Percentiles rank a stretch among this genome's conserved stretches.
Evolutionary conservation across 2,797 vertebrate species (phyloP).

Genomic region (Aphelocoma californica): DNA sequence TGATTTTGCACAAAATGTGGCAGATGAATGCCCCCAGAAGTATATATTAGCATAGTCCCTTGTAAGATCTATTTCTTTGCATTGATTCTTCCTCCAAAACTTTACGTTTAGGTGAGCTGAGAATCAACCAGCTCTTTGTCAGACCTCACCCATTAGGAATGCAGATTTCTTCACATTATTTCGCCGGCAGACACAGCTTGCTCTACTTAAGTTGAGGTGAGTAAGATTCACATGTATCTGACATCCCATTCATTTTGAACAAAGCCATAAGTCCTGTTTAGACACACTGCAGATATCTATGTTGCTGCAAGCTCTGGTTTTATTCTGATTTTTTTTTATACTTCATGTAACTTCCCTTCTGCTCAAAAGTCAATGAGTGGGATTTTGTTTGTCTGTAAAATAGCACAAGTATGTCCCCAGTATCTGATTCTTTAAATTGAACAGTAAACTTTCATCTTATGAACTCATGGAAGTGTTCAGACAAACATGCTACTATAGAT

Average conservation of each 20-base stretch:
- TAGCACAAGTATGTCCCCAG: neutral
- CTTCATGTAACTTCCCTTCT: neutral
- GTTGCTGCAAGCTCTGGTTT: neutral
- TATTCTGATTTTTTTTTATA: neutral
- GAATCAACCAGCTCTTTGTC: neutral
- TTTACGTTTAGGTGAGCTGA: neutral
- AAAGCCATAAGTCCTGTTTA: neutral
- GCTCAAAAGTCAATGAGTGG: neutral
- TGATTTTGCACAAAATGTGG: neutral
- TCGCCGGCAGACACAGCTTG: neutral
- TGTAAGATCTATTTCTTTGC: neutral
- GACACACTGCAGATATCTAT: neutral
- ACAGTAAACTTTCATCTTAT: neutral
- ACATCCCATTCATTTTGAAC: neutral
- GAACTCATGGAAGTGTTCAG: neutral
- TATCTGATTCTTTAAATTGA: neutral
- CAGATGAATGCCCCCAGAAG: neutral
- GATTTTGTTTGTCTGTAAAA: neutral
- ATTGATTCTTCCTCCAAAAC: neutral
- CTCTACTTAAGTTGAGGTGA: neutral
- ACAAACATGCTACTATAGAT: neutral
- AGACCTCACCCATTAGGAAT: neutral
- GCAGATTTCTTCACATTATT: neutral
- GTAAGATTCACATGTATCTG: neutral
- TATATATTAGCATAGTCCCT: neutral